phyloP scores from a whole-genome alignment of 1,140 invertebrate genomes.

The Nixonia krombeini region DNA sequence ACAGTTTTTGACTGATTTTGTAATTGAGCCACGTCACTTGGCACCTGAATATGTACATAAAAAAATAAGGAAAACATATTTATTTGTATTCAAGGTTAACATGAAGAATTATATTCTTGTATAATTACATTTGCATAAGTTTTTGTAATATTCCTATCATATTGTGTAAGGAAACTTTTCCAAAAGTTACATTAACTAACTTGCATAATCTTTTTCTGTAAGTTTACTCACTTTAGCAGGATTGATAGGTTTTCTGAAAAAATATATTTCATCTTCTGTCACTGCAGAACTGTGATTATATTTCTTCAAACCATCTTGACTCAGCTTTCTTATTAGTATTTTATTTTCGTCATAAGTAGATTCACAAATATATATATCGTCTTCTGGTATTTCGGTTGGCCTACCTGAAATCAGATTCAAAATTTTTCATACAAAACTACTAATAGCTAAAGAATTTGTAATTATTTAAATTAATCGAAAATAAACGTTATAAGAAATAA shows the following conservation, averaged over 20 bases:
- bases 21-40: constrained; percentile 69
- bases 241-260: constrained; percentile 84
- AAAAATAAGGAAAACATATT: no score
- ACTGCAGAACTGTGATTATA: constrained; percentile 86
- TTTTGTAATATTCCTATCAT: no score
- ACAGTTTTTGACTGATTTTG: constrained; percentile 68
- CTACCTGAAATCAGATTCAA: constrained; percentile 77
- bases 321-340: constrained; percentile 82
- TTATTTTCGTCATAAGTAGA: constrained; percentile 93
- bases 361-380: constrained; percentile 95
- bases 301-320: constrained; percentile 83
- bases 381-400: constrained; percentile 93
- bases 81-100: no score
- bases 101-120: no score
- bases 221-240: constrained; percentile 80
- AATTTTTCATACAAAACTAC: no score
- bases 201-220: no score
- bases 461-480: background rate
- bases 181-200: no score
- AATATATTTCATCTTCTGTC: constrained; percentile 93
- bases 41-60: no score
- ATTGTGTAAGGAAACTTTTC: no score
- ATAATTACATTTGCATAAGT: no score
- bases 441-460: background rate
- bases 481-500: background rate